Base-by-base conservation (phyloP, 92 coral and sea anemone genomes). In the Zoanthus solanderi region DNA sequence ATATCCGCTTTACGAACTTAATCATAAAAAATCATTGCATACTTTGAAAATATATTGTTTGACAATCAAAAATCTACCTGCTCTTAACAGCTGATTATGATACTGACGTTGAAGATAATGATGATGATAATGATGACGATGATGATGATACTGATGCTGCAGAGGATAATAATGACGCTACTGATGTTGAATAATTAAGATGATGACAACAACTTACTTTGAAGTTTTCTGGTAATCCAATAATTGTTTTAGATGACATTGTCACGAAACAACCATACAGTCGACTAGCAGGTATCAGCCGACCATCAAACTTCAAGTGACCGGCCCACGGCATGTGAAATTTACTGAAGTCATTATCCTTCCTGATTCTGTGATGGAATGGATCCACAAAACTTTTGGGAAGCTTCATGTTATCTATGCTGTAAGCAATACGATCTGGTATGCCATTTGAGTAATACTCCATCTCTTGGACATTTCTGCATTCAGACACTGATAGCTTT, bases 191-290 rank as follows among this genome's bases (percentile, higher is more conserved):
- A 14, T 14, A 58, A 0, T 5, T 14, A 54, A 4, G 66, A 58
- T 17, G 23, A 58, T 14, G 14, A 12, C 32, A 68, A 48, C 15
- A 13, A 61, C 89, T 89, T 72, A 97, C 99, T 94, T 94, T 93
- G 12, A 97, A 61, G 81, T 93, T 97, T 37, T 95, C 99, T 0
- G 99, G 98, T 52, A 97, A 75, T 57, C 89, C 84, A 8, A 91
- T 68, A 60, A 72, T 79, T 45, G 88, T 86, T 52, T 85, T 85
- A 5, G 96, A 88, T 12, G 95, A 92, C 93, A 97, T 92, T 16
- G 98, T 93, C 98, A 97, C 92, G 68, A 95, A 97, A 67, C 95
- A 95, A 52, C 98, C 99, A 72, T 91, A 96, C 95, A 95, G 88
- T 17, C 84, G 92, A 90, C 96, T 94, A 48, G 95, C 95, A 9